These are phyloP conservation scores for Macroramphosus scolopax DNA, from an alignment of 2,797 vertebrate species.

Conservation along the genomic window DNA sequence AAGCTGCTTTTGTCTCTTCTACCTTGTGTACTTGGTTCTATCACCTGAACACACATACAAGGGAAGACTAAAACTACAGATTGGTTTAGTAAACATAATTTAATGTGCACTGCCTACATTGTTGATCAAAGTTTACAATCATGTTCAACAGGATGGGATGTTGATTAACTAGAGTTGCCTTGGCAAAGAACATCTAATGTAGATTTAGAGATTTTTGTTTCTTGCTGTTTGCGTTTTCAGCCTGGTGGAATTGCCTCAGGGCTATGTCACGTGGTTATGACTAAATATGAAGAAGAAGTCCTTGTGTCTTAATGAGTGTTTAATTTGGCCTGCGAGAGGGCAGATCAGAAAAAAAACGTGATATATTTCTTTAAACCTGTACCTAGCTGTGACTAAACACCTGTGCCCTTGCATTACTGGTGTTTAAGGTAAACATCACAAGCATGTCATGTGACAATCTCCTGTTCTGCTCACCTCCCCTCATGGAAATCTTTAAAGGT, in stretches of 20 bases:
- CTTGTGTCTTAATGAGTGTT: slow-evolving; percentile 15
- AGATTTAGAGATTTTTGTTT: too few species aligned
- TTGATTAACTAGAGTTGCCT: too few species aligned
- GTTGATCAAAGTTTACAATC: background rate
- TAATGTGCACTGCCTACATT: background rate
- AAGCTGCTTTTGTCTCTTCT: too few species aligned
- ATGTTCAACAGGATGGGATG: background rate
- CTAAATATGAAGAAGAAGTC: too few species aligned
- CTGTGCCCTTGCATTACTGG: slow-evolving; percentile 7
- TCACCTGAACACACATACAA: too few species aligned
- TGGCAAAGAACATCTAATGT: too few species aligned
- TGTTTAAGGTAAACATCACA: slow-evolving; percentile 54
- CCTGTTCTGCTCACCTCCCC: slow-evolving; percentile 5
- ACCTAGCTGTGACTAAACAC: background rate
- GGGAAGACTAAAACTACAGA: too few species aligned
- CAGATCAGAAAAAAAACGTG: background rate
- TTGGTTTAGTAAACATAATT: background rate
- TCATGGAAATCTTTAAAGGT: slow-evolving; percentile 23
- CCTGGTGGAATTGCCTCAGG: too few species aligned
- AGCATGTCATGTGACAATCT: slow-evolving; percentile 22
- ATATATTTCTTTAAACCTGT: too few species aligned
- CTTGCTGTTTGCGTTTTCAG: too few species aligned
- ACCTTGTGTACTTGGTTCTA: too few species aligned
- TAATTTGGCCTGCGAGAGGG: background rate
- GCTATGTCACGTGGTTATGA: too few species aligned